Base-by-base conservation (phyloP, 2,888 invertebrate species). In the Priapulus caudatus region DNA sequence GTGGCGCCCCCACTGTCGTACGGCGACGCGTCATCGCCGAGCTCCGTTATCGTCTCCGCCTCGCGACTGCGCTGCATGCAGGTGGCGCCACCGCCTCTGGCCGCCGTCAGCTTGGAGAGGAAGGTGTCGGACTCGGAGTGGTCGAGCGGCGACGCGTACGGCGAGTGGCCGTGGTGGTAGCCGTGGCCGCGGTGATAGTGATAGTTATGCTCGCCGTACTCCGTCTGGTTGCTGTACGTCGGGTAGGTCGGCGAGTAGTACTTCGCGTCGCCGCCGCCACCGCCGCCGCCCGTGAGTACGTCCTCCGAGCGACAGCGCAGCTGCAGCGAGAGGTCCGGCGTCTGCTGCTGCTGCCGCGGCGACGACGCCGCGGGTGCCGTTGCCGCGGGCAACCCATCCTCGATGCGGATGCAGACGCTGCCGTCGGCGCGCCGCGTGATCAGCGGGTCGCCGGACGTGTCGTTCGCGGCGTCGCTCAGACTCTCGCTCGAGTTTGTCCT, bases 151-250 rank as follows among this genome's bases (percentile, higher is more conserved):
- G 33, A 33, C n/a, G n/a, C 33, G n/a, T 33, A 33, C 33, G 33
- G 33, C n/a, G 33, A 33, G n/a, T 33, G 33, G 33, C 33, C 10
- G n/a, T 33, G 33, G n/a, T 33, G 33, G n/a, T 33, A 33, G 10
- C 33, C 33, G n/a, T 33, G 33, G 10, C 10, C 33, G n/a, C 53
- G 55, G 15, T 53, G 53, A 47, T 58, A 57, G 47, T 48, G 51
- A 23, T 57, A 57, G 10, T 51, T 45, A 23, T 54, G 55, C 18
- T 48, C 55, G 15, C 59, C 59, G 46, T 59, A 59, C 43, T 59
- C 59, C 47, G 53, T 55, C 47, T 59, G 59, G 4, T 52, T 57
- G 18, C 53, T 55, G 18, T 57, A 57, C 23, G 53, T 56, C 22
- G 59, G 59, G 50, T 58, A 58, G 22, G 56, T 58, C 19, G 58